Evolutionary conservation across 2,113 vertebrate species (phyloP).

Genomic region (Xyrauchen texanus): DNA sequence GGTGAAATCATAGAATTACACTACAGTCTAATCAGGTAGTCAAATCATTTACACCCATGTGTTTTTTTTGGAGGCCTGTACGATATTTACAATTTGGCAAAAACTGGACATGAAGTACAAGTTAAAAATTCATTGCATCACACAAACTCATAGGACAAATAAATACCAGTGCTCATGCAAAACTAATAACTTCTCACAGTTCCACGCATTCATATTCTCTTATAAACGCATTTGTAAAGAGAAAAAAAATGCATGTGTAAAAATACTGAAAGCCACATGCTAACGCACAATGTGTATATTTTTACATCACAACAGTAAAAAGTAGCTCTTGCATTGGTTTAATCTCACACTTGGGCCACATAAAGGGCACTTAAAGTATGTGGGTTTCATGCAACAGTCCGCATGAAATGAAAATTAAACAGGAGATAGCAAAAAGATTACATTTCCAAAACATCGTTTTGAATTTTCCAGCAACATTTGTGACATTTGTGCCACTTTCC

Average conservation of each 20-base stretch:
- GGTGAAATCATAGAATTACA: background rate
- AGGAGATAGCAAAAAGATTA: slow-evolving; percentile 62
- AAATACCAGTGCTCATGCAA: slow-evolving; percentile 74
- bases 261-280: slow-evolving; percentile 73
- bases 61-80: slow-evolving; percentile 48
- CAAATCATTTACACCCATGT: slow-evolving; percentile 37
- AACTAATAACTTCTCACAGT: slow-evolving; percentile 61
- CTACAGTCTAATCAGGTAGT: slow-evolving; percentile 36
- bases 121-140: slow-evolving; percentile 61
- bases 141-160: slow-evolving; percentile 62
- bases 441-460: slow-evolving; percentile 76
- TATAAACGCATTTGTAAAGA: slow-evolving; percentile 48
- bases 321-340: slow-evolving; percentile 74
- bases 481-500: slow-evolving; percentile 69
- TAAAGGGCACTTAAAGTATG: slow-evolving; percentile 53
- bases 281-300: slow-evolving; percentile 75
- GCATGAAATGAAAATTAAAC: slow-evolving; percentile 53
- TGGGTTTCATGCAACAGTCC: slow-evolving; percentile 74
- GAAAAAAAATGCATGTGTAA: slow-evolving; percentile 64
- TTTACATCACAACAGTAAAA: slow-evolving; percentile 82
- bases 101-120: slow-evolving; percentile 55
- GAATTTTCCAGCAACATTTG: slow-evolving; percentile 72
- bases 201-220: slow-evolving; percentile 65
- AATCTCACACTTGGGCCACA: slow-evolving; percentile 67
- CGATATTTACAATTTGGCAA: slow-evolving; percentile 55